Evolutionary conservation across 2,888 invertebrate genomes (phyloP), one percentile per base, ranked within the genome.

Genomic region (Punctoribates punctum): DNA sequence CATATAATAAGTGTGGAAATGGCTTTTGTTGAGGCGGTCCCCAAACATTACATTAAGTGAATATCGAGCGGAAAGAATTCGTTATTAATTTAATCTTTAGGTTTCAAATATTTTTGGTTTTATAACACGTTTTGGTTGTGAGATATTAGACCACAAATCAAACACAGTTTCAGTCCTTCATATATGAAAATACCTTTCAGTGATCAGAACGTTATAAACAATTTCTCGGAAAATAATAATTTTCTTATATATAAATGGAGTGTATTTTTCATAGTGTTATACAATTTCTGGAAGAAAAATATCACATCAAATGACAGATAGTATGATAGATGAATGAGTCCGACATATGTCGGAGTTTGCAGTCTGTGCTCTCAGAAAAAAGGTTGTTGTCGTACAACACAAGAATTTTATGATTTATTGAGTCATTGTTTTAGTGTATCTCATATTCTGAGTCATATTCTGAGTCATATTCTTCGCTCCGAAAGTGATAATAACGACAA

Each of bases 341-440:
- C n/a, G 60, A 60, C 60, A 60, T 60, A 29, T 60, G 60, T 60
- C 27, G 42, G 60, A 60, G 60, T 60, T 60, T 27, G 60, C 15
- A 29, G 42, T 5, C 20, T 8, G 25, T 2, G 25, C 54, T 23
- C 54, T 23, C 9, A 54, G 20, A 54, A 25, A n/a, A 46, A 42
- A 42, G 42, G 13, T 42, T 42, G 13, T 42, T 42, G 42, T 42
- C 42, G 6, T 42, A 42, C 42, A 11, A 42, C 20, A 54, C 25
- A 54, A 54, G 25, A 54, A 54, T 54, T 20, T 54, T 6, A 54
- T 20, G 20, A 42, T 42, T 42, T 60, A 60, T 60, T 60, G 29
- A 27, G 60, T 60, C 60, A 54, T 54, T 60, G 60, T 60, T 60
- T 60, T 60, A 60, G 27, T 60, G 15, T 20, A 60, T 60, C 60